Evolutionary conservation across 1,140 invertebrate genomes (phyloP), one percentile per base, ranked within the genome.

Genomic region (Micrasema longulum): DNA sequence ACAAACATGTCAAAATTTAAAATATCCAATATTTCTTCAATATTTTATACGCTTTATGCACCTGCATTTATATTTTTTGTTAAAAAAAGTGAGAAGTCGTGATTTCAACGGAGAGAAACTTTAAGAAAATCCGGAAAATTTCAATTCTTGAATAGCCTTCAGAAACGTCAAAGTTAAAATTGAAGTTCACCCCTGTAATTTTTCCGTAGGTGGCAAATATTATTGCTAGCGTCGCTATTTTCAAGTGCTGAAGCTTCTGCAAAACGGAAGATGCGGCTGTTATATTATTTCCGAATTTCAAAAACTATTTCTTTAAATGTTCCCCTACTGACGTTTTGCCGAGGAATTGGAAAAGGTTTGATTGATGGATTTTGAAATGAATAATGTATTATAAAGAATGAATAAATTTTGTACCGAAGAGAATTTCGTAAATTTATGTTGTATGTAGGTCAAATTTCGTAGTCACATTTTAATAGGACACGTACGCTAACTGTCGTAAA

Each of bases 181-280:
- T 48, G 20, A 14, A 55, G 26, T 60, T 9, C 55, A 16, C 6
- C 23, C 55, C 36, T 60, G 31, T 53, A 26, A 20, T 18, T 62
- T 71, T 52, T 63, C 62, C 63, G 20, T 63, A 16, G n/a, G 23
- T 41, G 57, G 23, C 20, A 71, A 71, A 71, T 71, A 71, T 71
- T 71, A 71, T 71, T 71, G 48, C 69, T 53, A 23, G 57, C 55
- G 60, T 20, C 18, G 31, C 16, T 26, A 20, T 23, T 18, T 14
- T 45, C 45, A 64, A 71, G 69, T 65, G 60, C 69, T 22, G 41
- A 35, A 71, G 60, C 47, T 65, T 53, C 62, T 18, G 22, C 12
- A 55, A 52, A 71, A 18, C 36, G 47, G 48, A 41, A 60, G 31
- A 31, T 31, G n/a, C 18, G 55, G 16, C 55, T 60, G 55, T 60